Conservation (phyloP, 2,113 vertebrate genomes). For the Asarcornis scutulata region DNA sequence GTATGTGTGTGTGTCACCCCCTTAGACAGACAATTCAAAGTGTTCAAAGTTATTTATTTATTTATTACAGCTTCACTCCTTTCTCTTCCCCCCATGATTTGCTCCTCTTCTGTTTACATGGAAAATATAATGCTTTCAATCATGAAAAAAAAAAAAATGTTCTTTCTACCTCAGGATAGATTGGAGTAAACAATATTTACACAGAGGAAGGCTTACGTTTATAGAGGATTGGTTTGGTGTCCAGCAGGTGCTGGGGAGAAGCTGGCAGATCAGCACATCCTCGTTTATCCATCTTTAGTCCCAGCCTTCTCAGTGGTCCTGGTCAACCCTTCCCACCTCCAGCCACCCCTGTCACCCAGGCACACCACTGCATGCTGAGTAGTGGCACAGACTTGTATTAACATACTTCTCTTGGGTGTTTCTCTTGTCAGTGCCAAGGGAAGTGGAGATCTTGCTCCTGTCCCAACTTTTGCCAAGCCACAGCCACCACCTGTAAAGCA, state of each 20-base stretch:
- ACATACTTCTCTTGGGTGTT: background rate
- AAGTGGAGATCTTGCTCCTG: background rate
- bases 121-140: background rate
- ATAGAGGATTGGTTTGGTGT: rapidly evolving
- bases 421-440: background rate
- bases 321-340: background rate
- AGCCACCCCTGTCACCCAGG: background rate
- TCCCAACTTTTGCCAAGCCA: background rate
- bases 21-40: background rate
- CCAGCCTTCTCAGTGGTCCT: background rate
- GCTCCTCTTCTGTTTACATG: background rate
- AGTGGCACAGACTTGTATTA: background rate
- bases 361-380: background rate
- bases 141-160: background rate
- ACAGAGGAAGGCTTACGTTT: background rate
- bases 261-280: background rate
- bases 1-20: background rate
- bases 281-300: background rate
- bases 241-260: background rate
- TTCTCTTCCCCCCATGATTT: background rate
- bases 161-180: background rate
- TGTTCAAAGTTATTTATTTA: background rate
- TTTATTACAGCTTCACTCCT: too few relatives aligned
- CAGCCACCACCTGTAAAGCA: background rate
- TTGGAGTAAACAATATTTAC: background rate